phyloP scores from a whole-genome alignment of 2,113 vertebrate species.

The Tor tambroides region DNA sequence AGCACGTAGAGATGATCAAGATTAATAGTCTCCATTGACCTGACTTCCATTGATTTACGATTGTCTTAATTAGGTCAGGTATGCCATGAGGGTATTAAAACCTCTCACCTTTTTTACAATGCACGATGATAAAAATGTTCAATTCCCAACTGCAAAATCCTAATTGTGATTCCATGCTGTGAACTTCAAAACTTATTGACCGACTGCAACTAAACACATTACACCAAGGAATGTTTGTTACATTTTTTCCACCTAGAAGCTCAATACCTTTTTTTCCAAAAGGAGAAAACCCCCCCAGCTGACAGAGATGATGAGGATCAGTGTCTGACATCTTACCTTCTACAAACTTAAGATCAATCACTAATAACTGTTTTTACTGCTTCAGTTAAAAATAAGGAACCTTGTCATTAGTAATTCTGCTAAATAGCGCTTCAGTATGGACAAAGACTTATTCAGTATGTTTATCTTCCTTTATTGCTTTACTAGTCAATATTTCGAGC shows the following conservation, averaged over 20 bases:
- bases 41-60: slow-evolving; percentile 17
- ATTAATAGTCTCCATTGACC: slow-evolving; percentile 28
- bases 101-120: not conserved
- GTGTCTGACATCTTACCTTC: not conserved
- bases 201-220: not conserved
- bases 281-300: not conserved
- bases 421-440: not conserved
- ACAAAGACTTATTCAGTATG: not conserved
- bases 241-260: not conserved
- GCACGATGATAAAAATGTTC: not conserved
- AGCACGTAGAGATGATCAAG: slow-evolving; percentile 14
- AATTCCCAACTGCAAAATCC: not conserved
- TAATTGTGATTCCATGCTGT: not conserved
- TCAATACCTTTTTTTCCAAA: not conserved
- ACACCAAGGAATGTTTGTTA: not conserved
- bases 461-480: not conserved
- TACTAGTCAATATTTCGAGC: not conserved
- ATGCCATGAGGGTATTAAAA: slow-evolving; percentile 1
- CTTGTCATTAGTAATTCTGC: not conserved
- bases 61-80: slow-evolving; percentile 32
- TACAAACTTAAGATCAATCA: not conserved
- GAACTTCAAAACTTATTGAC: not conserved
- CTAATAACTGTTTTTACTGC: not conserved
- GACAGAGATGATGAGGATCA: not conserved
- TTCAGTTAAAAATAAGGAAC: not conserved